Evolutionary conservation across 2,888 invertebrate genomes (phyloP).

Genomic region (Xiphydria camelus): DNA sequence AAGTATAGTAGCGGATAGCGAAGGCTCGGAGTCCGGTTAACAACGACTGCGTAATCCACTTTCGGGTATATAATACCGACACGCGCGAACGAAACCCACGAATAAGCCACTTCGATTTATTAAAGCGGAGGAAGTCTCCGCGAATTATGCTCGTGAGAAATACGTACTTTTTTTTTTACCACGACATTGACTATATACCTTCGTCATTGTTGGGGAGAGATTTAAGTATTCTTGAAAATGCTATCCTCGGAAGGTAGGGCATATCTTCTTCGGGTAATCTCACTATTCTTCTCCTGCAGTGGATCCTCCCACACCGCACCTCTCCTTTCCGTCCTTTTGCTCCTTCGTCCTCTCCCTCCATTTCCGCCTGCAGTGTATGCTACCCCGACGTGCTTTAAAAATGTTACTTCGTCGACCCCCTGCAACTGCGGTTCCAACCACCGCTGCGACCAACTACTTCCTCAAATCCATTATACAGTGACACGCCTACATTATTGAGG

Average conservation of each 20-base stretch:
- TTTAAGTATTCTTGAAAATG: neutral
- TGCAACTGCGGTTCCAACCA: too few species aligned
- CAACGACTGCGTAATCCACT: constrained; percentile 26
- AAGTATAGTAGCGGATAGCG: constrained; percentile 1
- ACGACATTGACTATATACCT: constrained; percentile 8
- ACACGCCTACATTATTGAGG: constrained; percentile 41
- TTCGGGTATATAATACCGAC: constrained; percentile 17
- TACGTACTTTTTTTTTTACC: constrained; percentile 1
- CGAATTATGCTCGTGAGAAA: constrained; percentile 6
- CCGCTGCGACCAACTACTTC: too few species aligned
- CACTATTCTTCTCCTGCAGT: too few species aligned
- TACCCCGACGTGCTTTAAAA: too few species aligned
- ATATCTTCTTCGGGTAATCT: too few species aligned
- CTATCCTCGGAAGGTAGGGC: constrained; percentile 10
- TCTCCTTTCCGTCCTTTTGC: constrained; percentile 12
- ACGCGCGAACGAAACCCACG: constrained; percentile 22
- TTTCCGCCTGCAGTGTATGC: too few species aligned
- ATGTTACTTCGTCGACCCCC: too few species aligned
- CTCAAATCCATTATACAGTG: constrained; percentile 37
- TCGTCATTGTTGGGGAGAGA: too few species aligned
- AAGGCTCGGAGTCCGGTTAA: constrained; percentile 9
- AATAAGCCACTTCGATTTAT: too few species aligned
- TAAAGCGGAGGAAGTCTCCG: too few species aligned
- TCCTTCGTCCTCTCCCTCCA: constrained; percentile 3
- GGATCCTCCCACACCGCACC: too few species aligned